phyloP scores from a whole-genome alignment of 2,888 invertebrate genomes.

The Frankliniella fusca region DNA sequence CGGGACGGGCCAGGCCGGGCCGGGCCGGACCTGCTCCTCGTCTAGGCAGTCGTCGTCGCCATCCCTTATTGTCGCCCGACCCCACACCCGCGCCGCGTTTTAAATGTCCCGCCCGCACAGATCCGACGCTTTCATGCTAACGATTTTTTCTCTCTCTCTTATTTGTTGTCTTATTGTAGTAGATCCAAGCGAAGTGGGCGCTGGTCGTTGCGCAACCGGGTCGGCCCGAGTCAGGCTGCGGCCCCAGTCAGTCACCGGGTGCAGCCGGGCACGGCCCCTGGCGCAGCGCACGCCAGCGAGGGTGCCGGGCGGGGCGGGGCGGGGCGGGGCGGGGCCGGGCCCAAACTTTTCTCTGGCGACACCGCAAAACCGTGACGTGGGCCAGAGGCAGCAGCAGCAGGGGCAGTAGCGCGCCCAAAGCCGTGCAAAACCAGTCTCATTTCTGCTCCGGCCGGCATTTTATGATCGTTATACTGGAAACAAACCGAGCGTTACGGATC shows the following conservation, averaged over 20 bases:
- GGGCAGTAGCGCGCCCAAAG: not conserved
- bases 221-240: not conserved
- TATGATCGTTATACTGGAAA: not conserved
- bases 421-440: constrained; percentile 1
- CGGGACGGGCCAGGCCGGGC: not conserved
- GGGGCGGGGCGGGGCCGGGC: not conserved
- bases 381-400: not conserved
- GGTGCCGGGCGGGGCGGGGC: not conserved
- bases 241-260: not conserved
- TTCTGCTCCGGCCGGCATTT: not conserved
- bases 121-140: no score
- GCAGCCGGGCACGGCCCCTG: not conserved
- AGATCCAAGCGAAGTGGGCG: not conserved
- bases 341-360: not conserved
- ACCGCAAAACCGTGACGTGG: no score
- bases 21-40: not conserved
- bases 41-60: no score
- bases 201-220: not conserved
- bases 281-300: not conserved
- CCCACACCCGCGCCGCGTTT: no score
- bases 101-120: no score
- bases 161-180: no score
- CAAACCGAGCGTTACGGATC: constrained; percentile 10
- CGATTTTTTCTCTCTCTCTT: no score
- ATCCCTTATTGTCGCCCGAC: no score